Evolutionary conservation across 2,113 vertebrate species (phyloP).

Genomic region (Falcunculus frontatus): DNA sequence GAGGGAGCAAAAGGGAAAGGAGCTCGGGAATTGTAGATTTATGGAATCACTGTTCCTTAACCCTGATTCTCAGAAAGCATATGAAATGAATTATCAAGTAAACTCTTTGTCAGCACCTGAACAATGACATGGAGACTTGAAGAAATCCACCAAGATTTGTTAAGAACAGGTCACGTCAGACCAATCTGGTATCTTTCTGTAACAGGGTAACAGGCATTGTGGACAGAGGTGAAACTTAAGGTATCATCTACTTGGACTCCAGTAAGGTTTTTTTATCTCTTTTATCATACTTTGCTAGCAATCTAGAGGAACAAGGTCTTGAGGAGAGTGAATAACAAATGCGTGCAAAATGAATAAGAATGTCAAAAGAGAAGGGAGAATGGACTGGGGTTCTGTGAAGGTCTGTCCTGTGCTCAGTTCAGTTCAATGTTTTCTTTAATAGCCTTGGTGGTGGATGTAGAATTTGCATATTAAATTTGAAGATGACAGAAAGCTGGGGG

Average conservation of each 20-base stretch:
- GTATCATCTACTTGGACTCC: not conserved
- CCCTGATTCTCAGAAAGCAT: not conserved
- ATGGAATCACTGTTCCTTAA: not conserved
- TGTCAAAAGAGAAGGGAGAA: not conserved
- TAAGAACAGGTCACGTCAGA: not conserved
- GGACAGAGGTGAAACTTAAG: not conserved
- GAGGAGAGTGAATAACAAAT: not conserved
- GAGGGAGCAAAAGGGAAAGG: not conserved
- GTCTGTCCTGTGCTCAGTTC: not conserved
- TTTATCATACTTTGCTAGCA: not conserved
- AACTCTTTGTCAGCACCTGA: not conserved
- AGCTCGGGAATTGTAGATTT: not conserved
- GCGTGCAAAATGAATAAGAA: not conserved
- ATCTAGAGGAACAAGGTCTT: not conserved
- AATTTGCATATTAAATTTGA: conserved; percentile 20
- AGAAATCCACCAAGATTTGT: not conserved
- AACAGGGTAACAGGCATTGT: not conserved
- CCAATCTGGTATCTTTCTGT: not conserved
- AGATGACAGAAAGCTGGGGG: not conserved
- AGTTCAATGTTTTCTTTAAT: conserved; percentile 5
- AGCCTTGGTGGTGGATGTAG: not conserved
- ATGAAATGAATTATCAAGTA: not conserved
- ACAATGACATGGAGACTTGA: not conserved
- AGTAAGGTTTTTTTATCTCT: not conserved
- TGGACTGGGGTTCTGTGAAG: not conserved